phyloP scores from a whole-genome alignment of 2,113 vertebrate genomes.

The Crypturellus undulatus region DNA sequence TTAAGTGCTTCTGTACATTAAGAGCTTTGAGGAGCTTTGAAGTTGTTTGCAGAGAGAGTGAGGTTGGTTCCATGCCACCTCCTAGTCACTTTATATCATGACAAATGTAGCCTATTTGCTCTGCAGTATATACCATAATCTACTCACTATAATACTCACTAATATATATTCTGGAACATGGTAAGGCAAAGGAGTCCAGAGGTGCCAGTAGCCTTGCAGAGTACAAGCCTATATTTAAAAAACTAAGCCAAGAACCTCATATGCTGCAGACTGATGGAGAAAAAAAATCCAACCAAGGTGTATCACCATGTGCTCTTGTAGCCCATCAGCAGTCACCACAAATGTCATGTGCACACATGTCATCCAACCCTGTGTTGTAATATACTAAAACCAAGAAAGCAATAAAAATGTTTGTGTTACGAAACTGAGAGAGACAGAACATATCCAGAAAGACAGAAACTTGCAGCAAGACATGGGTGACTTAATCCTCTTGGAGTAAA shows the following conservation, averaged over 20 bases:
- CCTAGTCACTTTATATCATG: neutral
- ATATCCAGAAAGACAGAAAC: neutral
- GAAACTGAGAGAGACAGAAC: neutral
- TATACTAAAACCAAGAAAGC: neutral
- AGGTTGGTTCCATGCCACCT: neutral
- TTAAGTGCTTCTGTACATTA: neutral
- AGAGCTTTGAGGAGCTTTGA: neutral
- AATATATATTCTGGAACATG: neutral
- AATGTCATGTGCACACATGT: neutral
- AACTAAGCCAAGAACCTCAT: neutral
- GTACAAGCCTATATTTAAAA: neutral
- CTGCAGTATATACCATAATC: neutral
- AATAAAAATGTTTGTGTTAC: neutral
- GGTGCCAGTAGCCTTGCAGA: neutral
- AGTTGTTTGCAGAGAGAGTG: neutral
- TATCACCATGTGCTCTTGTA: neutral
- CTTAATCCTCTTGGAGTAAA: neutral
- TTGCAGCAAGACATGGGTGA: neutral
- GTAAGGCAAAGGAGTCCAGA: neutral
- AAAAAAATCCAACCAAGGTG: neutral
- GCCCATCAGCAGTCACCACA: neutral
- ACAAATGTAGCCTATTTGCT: neutral
- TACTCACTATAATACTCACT: neutral
- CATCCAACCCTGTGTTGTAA: neutral
- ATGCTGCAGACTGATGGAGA: neutral